phyloP scores from a whole-genome alignment of 23 tunicate genomes.

The Clavelina lepadiformis region DNA sequence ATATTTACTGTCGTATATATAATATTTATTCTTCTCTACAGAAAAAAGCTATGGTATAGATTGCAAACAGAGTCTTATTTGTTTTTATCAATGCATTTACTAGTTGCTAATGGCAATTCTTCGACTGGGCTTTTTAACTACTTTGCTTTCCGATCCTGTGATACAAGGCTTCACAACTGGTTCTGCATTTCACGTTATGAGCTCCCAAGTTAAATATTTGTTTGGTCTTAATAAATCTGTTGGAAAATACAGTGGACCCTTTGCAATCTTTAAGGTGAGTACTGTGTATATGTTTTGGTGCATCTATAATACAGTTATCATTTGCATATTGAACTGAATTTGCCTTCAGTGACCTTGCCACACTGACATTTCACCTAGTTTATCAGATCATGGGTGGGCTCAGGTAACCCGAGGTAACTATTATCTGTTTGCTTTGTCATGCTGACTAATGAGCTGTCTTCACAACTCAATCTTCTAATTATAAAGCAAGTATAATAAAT shows the following conservation, averaged over 20 bases:
- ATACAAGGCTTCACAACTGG: conserved; percentile 97
- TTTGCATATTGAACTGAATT: no score
- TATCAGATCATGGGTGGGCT: no score
- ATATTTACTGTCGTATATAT: neutral
- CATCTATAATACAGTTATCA: no score
- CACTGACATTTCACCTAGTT: no score
- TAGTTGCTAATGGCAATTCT: conserved; percentile 63
- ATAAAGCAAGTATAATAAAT: no score
- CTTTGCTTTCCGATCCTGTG: conserved; percentile 89
- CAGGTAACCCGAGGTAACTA: no score
- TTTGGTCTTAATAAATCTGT: conserved; percentile 73
- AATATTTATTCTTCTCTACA: neutral
- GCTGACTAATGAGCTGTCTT: no score
- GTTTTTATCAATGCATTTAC: no score
- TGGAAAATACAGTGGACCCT: conserved; percentile 64
- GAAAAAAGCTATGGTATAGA: neutral
- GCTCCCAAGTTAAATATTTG: conserved; percentile 83
- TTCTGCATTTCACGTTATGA: conserved; percentile 80
- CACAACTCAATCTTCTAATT: no score
- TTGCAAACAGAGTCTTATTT: neutral
- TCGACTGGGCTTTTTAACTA: conserved; percentile 91
- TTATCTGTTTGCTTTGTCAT: no score
- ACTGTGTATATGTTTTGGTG: no score
- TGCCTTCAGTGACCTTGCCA: no score
- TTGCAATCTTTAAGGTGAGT: conserved; percentile 60